Evolutionary conservation across 2,888 invertebrate genomes (phyloP).

Genomic region (Tetranychus truncatus): DNA sequence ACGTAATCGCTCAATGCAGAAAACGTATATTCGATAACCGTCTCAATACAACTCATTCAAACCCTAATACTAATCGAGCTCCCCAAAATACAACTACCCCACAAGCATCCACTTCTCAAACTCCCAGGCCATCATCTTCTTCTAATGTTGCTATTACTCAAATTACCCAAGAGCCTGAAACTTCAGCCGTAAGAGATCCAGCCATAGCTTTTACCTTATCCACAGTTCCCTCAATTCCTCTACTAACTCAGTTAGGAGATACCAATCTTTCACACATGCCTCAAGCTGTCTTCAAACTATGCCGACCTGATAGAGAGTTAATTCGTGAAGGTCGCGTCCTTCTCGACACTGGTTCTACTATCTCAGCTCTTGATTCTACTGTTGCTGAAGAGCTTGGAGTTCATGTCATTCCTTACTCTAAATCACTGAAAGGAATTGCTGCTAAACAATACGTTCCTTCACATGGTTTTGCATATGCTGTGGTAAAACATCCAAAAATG

Average conservation of each 20-base stretch:
- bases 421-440: background rate
- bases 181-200: background rate
- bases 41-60: too few species aligned
- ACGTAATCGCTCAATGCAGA: too few species aligned
- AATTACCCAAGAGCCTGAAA: background rate
- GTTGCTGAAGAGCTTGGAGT: background rate
- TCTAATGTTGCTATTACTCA: background rate
- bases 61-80: too few species aligned
- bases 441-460: background rate
- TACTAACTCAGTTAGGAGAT: background rate
- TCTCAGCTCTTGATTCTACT: background rate
- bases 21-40: too few species aligned
- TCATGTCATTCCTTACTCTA: background rate
- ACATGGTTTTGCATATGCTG: background rate
- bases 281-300: background rate
- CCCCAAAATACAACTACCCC: too few species aligned
- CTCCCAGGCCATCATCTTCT: background rate
- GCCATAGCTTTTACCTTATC: background rate
- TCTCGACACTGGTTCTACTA: background rate
- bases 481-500: background rate
- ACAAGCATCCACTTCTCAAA: background rate
- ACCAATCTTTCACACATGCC: background rate
- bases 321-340: background rate
- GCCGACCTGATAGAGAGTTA: background rate
- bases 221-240: background rate